Evolutionary conservation across 2,113 vertebrate genomes (phyloP).

Genomic region (Fulica atra): DNA sequence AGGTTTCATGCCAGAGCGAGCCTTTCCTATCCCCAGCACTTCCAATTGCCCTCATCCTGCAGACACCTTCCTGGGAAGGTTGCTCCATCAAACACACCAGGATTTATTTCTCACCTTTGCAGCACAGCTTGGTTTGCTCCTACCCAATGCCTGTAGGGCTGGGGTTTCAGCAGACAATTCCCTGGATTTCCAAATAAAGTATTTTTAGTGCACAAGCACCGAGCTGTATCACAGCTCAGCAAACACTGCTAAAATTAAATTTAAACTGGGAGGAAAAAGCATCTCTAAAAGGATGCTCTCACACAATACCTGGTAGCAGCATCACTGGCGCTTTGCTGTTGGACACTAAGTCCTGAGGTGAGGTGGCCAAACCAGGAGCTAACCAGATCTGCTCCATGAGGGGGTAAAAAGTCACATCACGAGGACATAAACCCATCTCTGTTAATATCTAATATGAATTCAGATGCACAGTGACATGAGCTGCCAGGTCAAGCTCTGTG

Average conservation of each 20-base stretch:
- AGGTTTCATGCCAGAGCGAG: background rate
- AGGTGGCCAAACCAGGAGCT: background rate
- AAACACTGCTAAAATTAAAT: background rate
- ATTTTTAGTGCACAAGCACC: background rate
- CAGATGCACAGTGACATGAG: background rate
- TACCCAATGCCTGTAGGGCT: accelerated
- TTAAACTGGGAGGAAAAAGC: background rate
- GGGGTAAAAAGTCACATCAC: background rate
- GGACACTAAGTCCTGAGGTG: background rate
- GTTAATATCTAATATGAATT: background rate
- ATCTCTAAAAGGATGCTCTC: background rate
- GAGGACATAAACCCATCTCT: background rate
- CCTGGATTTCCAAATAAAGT: background rate
- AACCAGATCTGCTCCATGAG: background rate
- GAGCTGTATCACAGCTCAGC: background rate
- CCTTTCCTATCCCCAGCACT: background rate
- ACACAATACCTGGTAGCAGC: background rate
- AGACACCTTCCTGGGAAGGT: background rate
- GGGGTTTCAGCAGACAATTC: background rate
- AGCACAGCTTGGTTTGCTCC: accelerated
- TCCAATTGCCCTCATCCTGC: background rate
- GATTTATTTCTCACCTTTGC: background rate
- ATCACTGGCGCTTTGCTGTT: background rate
- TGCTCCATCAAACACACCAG: background rate
- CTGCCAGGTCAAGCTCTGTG: background rate